A percentile compares a stretch with the other conserved stretches of the same genome.
Evolutionary conservation across 1,140 invertebrate genomes (phyloP).

Genomic region (Panulirus ornatus): DNA sequence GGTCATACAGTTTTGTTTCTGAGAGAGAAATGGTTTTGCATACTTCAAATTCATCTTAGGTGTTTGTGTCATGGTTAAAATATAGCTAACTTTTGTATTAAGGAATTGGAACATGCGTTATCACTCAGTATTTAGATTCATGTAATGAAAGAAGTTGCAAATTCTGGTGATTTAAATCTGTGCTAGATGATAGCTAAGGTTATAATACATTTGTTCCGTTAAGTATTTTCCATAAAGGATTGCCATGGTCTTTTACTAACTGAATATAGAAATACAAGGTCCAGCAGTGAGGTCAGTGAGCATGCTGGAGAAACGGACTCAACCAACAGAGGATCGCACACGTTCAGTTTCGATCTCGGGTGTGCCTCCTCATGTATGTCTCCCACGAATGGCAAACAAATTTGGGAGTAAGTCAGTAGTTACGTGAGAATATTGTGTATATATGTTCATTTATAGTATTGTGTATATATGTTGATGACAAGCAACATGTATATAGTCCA

Average conservation of each 20-base stretch:
- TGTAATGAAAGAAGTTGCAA: too few relatives aligned
- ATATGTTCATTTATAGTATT: neutral
- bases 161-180: too few relatives aligned
- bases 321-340: slow-evolving; percentile 50
- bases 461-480: neutral
- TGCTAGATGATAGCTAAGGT: too few relatives aligned
- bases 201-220: too few relatives aligned
- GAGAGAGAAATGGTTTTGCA: too few relatives aligned
- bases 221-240: neutral
- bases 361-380: slow-evolving; percentile 64
- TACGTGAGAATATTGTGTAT: neutral
- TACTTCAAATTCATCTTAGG: too few relatives aligned
- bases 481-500: neutral
- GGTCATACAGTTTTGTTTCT: too few relatives aligned
- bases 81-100: too few relatives aligned
- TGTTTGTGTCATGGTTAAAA: too few relatives aligned
- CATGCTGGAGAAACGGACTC: slow-evolving; percentile 44
- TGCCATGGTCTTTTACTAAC: slow-evolving; percentile 4
- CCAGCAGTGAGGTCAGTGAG: slow-evolving; percentile 57
- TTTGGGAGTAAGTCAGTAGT: slow-evolving; percentile 58
- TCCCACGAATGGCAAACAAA: slow-evolving; percentile 58
- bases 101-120: too few relatives aligned
- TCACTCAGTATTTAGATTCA: too few relatives aligned
- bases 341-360: slow-evolving; percentile 62
- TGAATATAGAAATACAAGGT: slow-evolving; percentile 52